Percentiles rank a stretch among this genome's conserved stretches.
Evolutionary conservation across 2,797 vertebrate genomes (phyloP).

Genomic region (Gallinago stenura): DNA sequence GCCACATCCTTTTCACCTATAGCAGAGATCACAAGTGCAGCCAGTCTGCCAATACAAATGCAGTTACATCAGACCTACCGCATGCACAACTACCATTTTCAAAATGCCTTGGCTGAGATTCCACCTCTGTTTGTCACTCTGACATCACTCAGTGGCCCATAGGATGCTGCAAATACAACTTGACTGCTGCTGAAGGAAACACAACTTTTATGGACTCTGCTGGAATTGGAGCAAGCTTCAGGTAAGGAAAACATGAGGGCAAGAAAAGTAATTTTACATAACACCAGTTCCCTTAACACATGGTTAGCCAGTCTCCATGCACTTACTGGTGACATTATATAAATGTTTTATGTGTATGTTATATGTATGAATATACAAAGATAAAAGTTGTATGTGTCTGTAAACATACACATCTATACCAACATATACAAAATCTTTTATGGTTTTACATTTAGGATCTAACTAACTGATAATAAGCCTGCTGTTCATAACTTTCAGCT

Average conservation of each 20-base stretch:
- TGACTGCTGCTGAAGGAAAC: neutral
- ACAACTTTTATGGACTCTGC: neutral
- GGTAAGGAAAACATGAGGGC: neutral
- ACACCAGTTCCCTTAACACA: neutral
- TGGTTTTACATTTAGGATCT: neutral
- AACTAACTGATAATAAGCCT: neutral
- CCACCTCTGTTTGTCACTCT: neutral
- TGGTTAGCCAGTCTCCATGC: neutral
- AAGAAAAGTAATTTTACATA: neutral
- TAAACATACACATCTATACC: neutral
- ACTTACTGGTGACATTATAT: neutral
- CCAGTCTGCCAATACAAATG: neutral
- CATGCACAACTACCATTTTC: neutral
- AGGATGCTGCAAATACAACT: neutral
- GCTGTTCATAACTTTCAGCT: neutral
- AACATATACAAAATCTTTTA: neutral
- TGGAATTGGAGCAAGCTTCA: neutral
- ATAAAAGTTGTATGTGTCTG: neutral
- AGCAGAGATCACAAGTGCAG: neutral
- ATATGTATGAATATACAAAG: neutral
- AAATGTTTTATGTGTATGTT: neutral
- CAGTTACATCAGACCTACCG: neutral
- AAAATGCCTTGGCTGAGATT: neutral
- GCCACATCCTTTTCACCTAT: neutral
- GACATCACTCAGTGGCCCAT: too few relatives aligned